These are phyloP conservation scores for Acheta domesticus DNA, from an alignment of 2,888 invertebrate genomes.

Conservation along the genomic window DNA sequence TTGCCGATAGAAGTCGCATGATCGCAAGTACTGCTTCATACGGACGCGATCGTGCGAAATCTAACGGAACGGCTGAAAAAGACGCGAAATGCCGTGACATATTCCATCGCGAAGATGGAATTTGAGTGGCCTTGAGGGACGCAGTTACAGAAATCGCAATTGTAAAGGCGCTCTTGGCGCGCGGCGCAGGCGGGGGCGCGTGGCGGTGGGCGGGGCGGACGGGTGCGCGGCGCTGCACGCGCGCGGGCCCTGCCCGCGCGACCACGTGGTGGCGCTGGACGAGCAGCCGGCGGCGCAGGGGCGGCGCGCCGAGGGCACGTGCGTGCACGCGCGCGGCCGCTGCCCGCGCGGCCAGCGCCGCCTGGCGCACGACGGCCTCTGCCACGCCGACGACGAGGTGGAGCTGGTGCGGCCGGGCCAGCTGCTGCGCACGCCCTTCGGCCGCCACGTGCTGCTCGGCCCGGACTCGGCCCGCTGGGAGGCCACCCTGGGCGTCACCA, in stretches of 20 bases:
- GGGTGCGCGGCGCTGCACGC: constrained; percentile 21
- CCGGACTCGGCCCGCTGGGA: background rate
- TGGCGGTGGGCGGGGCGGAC: background rate
- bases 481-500: constrained; percentile 39
- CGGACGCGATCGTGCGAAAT: no score
- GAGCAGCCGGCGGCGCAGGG: constrained; percentile 20
- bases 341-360: background rate
- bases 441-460: constrained; percentile 36
- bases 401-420: constrained; percentile 29
- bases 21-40: no score
- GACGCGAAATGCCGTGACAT: no score
- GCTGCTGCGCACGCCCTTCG: constrained; percentile 39
- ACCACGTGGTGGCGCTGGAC: constrained; percentile 20
- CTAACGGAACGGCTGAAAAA: no score
- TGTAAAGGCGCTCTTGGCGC: no score
- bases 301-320: background rate
- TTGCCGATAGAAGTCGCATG: no score
- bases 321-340: constrained; percentile 30
- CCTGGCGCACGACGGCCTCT: constrained; percentile 23
- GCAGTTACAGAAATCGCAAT: no score
- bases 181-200: no score
- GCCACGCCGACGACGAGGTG: constrained; percentile 27
- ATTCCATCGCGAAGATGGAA: no score
- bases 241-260: constrained; percentile 35
- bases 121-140: no score